Evolutionary conservation across 2,888 invertebrate genomes (phyloP).

Genomic region (Leptinotarsa tumamoca): DNA sequence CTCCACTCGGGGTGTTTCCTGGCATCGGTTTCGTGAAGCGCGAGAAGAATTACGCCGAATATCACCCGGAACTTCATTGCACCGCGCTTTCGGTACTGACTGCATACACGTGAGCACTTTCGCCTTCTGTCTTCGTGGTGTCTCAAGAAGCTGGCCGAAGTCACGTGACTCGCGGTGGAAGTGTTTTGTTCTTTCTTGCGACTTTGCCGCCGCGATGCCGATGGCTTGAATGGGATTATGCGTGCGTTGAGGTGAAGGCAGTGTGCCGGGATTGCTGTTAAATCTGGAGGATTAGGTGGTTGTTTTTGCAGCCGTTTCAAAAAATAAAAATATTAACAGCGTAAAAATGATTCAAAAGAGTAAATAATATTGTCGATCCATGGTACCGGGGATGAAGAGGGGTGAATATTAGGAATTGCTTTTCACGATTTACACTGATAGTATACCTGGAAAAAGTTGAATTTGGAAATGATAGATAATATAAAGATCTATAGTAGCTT

Average conservation of each 20-base stretch:
- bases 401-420: no score
- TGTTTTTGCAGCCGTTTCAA: neutral
- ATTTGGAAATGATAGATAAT: no score
- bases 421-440: no score
- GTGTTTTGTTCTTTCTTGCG: slow-evolving; percentile 29
- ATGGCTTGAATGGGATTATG: slow-evolving; percentile 5
- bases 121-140: slow-evolving; percentile 44
- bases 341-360: no score
- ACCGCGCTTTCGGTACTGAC: slow-evolving; percentile 35
- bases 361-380: no score
- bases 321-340: no score
- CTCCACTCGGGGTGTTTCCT: slow-evolving; percentile 27
- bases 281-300: neutral
- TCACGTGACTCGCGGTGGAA: slow-evolving; percentile 38
- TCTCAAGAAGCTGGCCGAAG: slow-evolving; percentile 36
- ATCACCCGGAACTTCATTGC: slow-evolving; percentile 32
- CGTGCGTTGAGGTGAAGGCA: neutral
- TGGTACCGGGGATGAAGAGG: no score
- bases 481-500: no score
- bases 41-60: slow-evolving; percentile 30
- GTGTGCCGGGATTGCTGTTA: neutral
- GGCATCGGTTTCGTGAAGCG: slow-evolving; percentile 24
- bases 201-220: slow-evolving; percentile 24
- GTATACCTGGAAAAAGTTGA: no score
- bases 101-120: slow-evolving; percentile 47